A percentile compares a stretch with the other conserved stretches of the same genome.
Conservation (phyloP, 2,113 vertebrate species). For the Limnothrissa miodon region DNA sequence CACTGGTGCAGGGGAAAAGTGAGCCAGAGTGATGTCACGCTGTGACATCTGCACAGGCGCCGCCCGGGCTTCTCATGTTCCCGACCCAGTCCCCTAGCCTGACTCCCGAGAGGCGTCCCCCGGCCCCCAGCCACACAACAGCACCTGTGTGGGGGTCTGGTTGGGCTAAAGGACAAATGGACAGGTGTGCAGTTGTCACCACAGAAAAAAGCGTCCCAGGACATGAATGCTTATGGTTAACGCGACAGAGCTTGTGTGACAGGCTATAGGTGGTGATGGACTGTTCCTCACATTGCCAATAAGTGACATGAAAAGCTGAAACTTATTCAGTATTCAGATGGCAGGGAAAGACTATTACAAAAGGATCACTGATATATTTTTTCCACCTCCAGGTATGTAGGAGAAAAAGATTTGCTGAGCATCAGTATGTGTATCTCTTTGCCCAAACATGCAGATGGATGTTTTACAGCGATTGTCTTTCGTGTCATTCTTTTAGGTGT, state of each 20-base stretch:
- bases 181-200: constrained; percentile 1
- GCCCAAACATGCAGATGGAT: constrained; percentile 39
- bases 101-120: neutral
- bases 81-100: neutral
- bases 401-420: constrained; percentile 29
- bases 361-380: constrained; percentile 11
- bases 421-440: constrained; percentile 35
- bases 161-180: neutral
- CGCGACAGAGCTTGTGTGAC: neutral
- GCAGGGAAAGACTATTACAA: constrained; percentile 5
- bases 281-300: neutral
- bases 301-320: neutral
- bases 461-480: constrained; percentile 35
- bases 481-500: constrained; percentile 39
- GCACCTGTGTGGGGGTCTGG: neutral
- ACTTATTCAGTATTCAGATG: constrained; percentile 11
- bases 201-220: neutral
- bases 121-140: neutral
- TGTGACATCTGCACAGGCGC: neutral
- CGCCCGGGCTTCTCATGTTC: neutral
- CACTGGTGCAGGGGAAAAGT: neutral
- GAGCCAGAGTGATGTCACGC: neutral
- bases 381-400: constrained; percentile 27
- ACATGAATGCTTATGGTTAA: neutral
- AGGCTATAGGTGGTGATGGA: neutral